phyloP scores from a whole-genome alignment of 2,797 vertebrate species.

The Furcifer pardalis region DNA sequence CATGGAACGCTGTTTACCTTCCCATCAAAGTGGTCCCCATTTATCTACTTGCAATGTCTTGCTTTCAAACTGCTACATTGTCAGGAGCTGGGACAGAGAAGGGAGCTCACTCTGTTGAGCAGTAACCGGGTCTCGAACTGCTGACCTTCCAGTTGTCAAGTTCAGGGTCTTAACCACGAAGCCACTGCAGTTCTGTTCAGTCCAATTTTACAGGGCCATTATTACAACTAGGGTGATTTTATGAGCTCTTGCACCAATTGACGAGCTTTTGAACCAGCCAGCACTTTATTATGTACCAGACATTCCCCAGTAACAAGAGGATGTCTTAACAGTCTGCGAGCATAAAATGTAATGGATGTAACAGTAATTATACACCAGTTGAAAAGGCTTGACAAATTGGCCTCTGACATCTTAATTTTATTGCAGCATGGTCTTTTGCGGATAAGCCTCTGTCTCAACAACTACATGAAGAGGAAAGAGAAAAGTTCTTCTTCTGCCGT shows the following conservation, averaged over 20 bases:
- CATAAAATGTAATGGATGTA: neutral
- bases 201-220: neutral
- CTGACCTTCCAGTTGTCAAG: too few species aligned
- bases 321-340: neutral
- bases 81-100: too few species aligned
- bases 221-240: neutral
- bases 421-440: neutral
- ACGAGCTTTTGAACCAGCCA: neutral
- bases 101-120: too few species aligned
- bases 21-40: too few species aligned
- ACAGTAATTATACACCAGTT: neutral
- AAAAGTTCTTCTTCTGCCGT: too few species aligned
- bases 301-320: neutral
- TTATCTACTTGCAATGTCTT: too few species aligned
- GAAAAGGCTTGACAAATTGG: neutral
- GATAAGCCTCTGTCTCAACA: neutral
- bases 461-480: neutral
- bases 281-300: neutral
- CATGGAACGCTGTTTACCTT: too few species aligned
- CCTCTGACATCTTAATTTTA: neutral
- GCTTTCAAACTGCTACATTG: too few species aligned
- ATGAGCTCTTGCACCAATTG: neutral
- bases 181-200: too few species aligned
- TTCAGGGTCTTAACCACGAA: too few species aligned
- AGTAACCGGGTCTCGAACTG: too few species aligned